phyloP scores from a whole-genome alignment of 2,888 invertebrate species.

The Pachydiplax longipennis region DNA sequence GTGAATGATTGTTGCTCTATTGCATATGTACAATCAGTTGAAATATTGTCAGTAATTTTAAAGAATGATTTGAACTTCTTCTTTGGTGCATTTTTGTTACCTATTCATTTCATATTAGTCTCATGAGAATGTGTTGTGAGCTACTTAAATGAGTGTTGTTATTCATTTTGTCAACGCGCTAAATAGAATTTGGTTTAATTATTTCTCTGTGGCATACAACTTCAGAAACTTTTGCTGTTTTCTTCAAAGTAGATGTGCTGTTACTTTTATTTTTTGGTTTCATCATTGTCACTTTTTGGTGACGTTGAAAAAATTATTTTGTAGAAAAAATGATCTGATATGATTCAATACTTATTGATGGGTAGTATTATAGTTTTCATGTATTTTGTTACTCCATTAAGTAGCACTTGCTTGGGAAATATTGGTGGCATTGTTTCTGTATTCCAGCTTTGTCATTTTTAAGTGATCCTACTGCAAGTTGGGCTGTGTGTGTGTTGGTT shows the following conservation, averaged over 20 bases:
- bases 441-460: conserved; percentile 17
- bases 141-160: neutral
- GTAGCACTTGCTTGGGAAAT: conserved; percentile 12
- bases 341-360: neutral
- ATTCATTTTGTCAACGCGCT: neutral
- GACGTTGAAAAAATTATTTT: neutral
- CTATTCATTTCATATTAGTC: neutral
- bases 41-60: neutral
- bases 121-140: neutral
- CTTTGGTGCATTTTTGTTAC: neutral
- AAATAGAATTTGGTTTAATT: neutral
- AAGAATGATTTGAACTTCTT: neutral
- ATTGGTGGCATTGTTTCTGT: conserved; percentile 13
- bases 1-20: neutral
- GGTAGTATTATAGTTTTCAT: conserved; percentile 2
- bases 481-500: conserved; percentile 36
- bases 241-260: neutral
- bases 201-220: neutral
- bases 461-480: conserved; percentile 24
- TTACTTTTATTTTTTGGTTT: neutral
- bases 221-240: neutral
- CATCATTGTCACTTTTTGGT: neutral
- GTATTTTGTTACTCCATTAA: neutral
- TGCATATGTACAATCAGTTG: neutral
- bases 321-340: neutral